Evolutionary conservation across 2,113 vertebrate species (phyloP).

Genomic region (Coptodon bakossiorum): DNA sequence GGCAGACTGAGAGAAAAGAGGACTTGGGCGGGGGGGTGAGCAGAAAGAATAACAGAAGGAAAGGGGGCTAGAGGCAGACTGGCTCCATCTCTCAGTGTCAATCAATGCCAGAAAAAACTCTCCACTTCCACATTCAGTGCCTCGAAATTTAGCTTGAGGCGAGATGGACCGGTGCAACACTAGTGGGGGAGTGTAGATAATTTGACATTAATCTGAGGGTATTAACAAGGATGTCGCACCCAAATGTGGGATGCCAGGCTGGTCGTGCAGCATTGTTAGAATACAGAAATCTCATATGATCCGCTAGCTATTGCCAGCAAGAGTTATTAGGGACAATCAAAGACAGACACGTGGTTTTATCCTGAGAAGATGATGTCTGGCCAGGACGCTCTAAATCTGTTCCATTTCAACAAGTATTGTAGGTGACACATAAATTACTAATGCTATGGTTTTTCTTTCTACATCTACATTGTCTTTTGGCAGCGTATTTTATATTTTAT

Average conservation of each 20-base stretch:
- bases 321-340: not conserved
- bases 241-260: not conserved
- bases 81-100: slow-evolving; percentile 56
- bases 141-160: slow-evolving; percentile 46
- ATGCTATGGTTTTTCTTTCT: not conserved
- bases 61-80: not conserved
- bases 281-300: not conserved
- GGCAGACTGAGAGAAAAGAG: slow-evolving; percentile 24
- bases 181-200: slow-evolving; percentile 16
- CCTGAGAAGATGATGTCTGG: not conserved
- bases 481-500: not conserved
- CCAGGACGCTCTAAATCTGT: not conserved
- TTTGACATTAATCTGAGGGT: slow-evolving; percentile 62
- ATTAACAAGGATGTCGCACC: slow-evolving; percentile 43
- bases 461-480: not conserved
- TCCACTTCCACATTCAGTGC: slow-evolving; percentile 18
- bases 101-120: slow-evolving; percentile 51
- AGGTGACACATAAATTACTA: slow-evolving; percentile 8
- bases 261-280: not conserved
- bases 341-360: not conserved
- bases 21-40: not conserved
- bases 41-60: not conserved
- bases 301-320: not conserved
- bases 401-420: not conserved
- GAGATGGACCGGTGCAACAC: slow-evolving; percentile 26